phyloP scores from a whole-genome alignment of 2,113 vertebrate genomes.

The Saccopteryx bilineata region DNA sequence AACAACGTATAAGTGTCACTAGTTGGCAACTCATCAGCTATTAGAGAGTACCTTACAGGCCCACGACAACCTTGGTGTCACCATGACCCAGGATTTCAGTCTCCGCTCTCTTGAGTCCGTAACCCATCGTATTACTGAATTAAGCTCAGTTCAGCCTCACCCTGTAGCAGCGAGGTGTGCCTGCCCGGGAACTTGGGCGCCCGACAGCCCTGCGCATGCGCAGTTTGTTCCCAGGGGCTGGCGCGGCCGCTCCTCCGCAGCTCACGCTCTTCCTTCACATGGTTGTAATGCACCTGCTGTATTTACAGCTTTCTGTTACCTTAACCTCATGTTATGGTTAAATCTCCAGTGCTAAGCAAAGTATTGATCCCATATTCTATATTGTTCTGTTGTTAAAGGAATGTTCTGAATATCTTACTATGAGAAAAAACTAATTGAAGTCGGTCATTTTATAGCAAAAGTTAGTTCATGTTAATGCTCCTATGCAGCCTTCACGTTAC shows the following conservation, averaged over 20 bases:
- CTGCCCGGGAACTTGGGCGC: background rate
- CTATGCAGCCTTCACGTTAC: background rate
- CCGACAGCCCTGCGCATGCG: fast-evolving
- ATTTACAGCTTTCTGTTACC: background rate
- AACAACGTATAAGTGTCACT: background rate
- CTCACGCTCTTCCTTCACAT: background rate
- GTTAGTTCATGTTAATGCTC: background rate
- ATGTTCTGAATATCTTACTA: background rate
- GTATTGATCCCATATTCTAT: background rate
- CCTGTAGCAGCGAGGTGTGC: background rate
- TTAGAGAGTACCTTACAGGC: background rate
- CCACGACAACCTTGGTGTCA: background rate
- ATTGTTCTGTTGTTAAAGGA: background rate
- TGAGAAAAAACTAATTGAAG: background rate
- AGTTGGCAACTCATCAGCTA: background rate
- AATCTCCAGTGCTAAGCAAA: background rate
- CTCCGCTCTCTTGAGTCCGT: background rate
- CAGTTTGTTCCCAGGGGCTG: background rate
- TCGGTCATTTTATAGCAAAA: background rate
- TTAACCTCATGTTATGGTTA: background rate
- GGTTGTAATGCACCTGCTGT: background rate
- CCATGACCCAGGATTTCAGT: background rate
- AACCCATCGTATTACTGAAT: background rate
- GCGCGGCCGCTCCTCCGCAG: too few relatives aligned
- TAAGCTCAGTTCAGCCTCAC: background rate